Conservation (phyloP, 2,888 invertebrate genomes). For the Microchrysa polita region DNA sequence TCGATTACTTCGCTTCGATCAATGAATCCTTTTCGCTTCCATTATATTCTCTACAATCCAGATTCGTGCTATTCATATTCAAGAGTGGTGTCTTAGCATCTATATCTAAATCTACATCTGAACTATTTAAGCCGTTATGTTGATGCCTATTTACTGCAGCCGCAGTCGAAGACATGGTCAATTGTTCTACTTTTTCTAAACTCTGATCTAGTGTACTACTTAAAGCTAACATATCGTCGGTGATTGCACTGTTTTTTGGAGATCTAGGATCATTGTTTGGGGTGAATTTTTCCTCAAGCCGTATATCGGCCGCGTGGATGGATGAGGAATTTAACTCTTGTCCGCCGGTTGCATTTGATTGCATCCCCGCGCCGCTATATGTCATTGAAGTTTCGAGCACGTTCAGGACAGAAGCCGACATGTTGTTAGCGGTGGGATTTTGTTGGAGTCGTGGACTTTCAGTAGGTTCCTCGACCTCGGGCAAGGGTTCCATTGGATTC, state of each 20-base stretch:
- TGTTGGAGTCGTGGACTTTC: constrained; percentile 55
- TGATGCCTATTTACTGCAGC: constrained; percentile 14
- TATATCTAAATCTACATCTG: constrained; percentile 48
- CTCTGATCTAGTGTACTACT: constrained; percentile 38
- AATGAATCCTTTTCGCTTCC: constrained; percentile 52
- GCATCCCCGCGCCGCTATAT: neutral
- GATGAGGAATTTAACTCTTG: neutral
- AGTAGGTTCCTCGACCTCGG: constrained; percentile 64
- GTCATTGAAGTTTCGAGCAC: neutral
- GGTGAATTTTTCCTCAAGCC: constrained; percentile 53
- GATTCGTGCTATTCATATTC: constrained; percentile 50
- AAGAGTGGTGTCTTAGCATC: constrained; percentile 52
- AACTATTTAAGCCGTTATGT: constrained; percentile 43
- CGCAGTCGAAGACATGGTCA: constrained; percentile 8
- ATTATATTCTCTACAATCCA: constrained; percentile 50
- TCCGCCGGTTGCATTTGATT: neutral
- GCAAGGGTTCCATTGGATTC: constrained; percentile 62
- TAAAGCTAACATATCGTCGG: constrained; percentile 38
- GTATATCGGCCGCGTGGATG: neutral
- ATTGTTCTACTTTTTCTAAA: constrained; percentile 45
- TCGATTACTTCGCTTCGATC: constrained; percentile 47
- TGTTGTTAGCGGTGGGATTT: constrained; percentile 42
- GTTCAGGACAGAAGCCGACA: neutral
- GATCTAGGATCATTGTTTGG: constrained; percentile 58
- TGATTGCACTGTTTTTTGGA: constrained; percentile 49